Percentiles rank a stretch among this genome's conserved stretches.
Conservation (phyloP, 1,140 invertebrate species). For the Lordiphosa stackelbergi region DNA sequence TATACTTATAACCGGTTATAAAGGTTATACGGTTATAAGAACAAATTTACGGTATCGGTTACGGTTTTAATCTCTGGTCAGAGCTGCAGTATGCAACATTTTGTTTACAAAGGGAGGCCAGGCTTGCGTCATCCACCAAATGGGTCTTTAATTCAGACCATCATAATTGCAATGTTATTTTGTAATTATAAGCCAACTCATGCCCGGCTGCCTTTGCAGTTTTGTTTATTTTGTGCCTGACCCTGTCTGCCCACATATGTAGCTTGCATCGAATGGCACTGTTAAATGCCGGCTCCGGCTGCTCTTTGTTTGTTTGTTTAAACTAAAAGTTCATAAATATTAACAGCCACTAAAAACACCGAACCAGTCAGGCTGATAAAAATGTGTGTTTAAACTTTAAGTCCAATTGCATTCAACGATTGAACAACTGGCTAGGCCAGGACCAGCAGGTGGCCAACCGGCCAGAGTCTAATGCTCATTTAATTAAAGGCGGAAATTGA, state of each 20-base stretch:
- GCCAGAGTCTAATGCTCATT: constrained; percentile 58
- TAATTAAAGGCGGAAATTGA: constrained; percentile 74
- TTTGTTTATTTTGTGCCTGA: constrained; percentile 1
- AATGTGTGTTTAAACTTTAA: constrained; percentile 70
- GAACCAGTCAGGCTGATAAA: constrained; percentile 13
- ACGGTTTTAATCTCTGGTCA: too few species aligned
- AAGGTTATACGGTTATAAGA: too few species aligned
- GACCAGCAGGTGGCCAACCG: constrained; percentile 21
- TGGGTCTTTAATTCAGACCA: too few species aligned
- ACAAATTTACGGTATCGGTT: too few species aligned
- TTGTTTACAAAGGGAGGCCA: too few species aligned
- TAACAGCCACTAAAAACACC: constrained; percentile 65
- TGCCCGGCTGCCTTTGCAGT: constrained; percentile 16
- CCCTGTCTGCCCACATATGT: neutral
- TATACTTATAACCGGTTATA: too few species aligned
- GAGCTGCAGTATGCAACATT: too few species aligned
- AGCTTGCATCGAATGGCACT: constrained; percentile 18
- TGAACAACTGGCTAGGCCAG: constrained; percentile 17
- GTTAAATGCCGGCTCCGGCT: constrained; percentile 28
- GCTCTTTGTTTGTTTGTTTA: constrained; percentile 32
- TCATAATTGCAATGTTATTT: constrained; percentile 28
- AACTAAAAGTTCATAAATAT: constrained; percentile 68
- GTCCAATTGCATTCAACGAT: constrained; percentile 47
- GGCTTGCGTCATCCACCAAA: too few species aligned
- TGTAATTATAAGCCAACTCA: constrained; percentile 55